phyloP scores from a whole-genome alignment of 1,140 invertebrate genomes.

The Heliconius hewitsoni region DNA sequence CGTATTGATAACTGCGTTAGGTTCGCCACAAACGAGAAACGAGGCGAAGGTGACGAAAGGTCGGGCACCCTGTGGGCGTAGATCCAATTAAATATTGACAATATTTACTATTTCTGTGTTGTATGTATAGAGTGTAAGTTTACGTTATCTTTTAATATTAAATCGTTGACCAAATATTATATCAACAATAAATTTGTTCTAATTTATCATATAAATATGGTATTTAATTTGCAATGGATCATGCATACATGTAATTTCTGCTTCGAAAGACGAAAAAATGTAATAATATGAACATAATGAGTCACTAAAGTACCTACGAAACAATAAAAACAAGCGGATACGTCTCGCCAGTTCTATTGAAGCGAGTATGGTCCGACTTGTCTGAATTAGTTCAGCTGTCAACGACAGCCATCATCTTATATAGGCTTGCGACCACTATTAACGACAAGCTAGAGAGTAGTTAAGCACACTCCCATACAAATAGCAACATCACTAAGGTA shows the following conservation, averaged over 20 bases:
- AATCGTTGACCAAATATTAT: too few species aligned
- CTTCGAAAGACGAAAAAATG: slow-evolving; percentile 38
- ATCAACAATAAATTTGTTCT: too few species aligned
- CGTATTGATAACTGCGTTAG: slow-evolving; percentile 54
- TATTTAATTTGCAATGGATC: neutral
- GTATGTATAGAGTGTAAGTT: neutral
- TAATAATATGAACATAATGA: slow-evolving; percentile 37
- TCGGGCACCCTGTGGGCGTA: slow-evolving; percentile 38
- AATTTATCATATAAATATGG: neutral
- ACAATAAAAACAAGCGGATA: slow-evolving; percentile 41
- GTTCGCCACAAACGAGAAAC: slow-evolving; percentile 34
- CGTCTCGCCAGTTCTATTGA: slow-evolving; percentile 37
- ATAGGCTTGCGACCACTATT: slow-evolving; percentile 14
- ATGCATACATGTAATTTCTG: slow-evolving; percentile 37
- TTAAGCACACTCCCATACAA: neutral
- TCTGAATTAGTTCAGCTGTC: slow-evolving; percentile 38
- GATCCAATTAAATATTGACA: slow-evolving; percentile 20
- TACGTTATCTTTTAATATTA: too few species aligned
- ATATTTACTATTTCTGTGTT: slow-evolving; percentile 3
- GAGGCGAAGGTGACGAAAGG: slow-evolving; percentile 46
- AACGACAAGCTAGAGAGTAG: neutral
- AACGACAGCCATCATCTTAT: slow-evolving; percentile 22
- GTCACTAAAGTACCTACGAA: slow-evolving; percentile 35
- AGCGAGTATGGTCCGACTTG: slow-evolving; percentile 29
- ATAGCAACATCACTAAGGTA: neutral